phyloP scores from a whole-genome alignment of 2,888 invertebrate species.

The Melipona bicolor region DNA sequence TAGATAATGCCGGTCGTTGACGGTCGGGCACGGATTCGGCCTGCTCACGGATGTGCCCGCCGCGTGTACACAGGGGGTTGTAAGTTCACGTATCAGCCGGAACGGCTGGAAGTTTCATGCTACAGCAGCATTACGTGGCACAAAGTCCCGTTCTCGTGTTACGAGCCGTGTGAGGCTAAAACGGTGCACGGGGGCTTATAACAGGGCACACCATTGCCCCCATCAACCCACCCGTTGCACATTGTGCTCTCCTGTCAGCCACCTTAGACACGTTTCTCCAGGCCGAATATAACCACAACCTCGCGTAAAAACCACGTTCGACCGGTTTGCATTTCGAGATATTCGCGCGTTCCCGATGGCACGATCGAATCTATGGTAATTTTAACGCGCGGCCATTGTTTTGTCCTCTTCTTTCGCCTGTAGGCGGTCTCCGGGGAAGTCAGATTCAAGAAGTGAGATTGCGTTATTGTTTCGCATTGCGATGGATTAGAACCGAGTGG shows the following conservation, averaged over 20 bases:
- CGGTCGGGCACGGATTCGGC: slow-evolving; percentile 26
- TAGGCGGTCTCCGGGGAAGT: not conserved
- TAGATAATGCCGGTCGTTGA: slow-evolving; percentile 36
- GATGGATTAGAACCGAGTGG: not conserved
- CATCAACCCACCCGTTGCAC: slow-evolving; percentile 48
- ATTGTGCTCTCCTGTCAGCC: slow-evolving; percentile 44
- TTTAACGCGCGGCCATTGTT: slow-evolving; percentile 7
- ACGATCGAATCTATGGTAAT: slow-evolving; percentile 35
- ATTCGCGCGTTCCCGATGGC: not conserved
- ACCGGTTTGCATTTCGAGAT: slow-evolving; percentile 4
- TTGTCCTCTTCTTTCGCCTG: not conserved
- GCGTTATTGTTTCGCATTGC: not conserved
- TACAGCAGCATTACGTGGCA: slow-evolving; percentile 66
- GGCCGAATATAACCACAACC: not conserved
- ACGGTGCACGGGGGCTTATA: slow-evolving; percentile 54
- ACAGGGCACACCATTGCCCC: slow-evolving; percentile 64
- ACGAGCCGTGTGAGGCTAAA: slow-evolving; percentile 51
- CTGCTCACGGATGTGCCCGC: slow-evolving; percentile 24
- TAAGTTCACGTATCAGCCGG: slow-evolving; percentile 60
- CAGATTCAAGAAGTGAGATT: not conserved
- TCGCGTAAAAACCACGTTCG: slow-evolving; percentile 21
- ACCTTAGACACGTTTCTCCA: slow-evolving; percentile 33
- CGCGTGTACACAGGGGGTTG: slow-evolving; percentile 27
- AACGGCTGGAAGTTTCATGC: slow-evolving; percentile 65
- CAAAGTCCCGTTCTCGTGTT: slow-evolving; percentile 71